Base-by-base conservation (phyloP, 1,140 invertebrate genomes). In the Drosophila micromelanica region DNA sequence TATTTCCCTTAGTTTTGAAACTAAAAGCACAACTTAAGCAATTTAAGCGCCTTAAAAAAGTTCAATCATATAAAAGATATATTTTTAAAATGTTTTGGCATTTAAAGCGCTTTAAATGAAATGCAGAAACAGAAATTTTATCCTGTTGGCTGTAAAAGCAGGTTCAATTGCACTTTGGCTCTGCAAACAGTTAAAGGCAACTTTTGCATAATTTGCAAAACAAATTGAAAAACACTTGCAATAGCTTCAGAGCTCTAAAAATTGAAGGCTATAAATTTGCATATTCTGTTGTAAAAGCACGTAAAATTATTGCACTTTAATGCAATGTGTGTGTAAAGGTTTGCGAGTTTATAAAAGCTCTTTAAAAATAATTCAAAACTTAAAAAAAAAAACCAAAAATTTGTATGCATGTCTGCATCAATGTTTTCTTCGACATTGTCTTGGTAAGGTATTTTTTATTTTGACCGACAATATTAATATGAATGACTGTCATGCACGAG, bases 391-490 rank as follows among this genome's bases (percentile, higher is more conserved):
- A 8, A 2, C 7, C 5, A 7, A 7, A 32, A 52, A 52, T 52
- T 52, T 60, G 52, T 49, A 54, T 69, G 70, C 74, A 63, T 74
- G 69, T 52, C 13, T 54, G 46, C 38, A 48, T 15, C n/a, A n/a
- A 23, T 60, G 32, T 27, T 55, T 55, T 45, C 59, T 62, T 45
- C 27, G n/a, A 5, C 40, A 17, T 11, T 32, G 40, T 43, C 40
- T 30, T 23, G 45, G 23, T 7, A 20, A 35, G 17, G 32, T 55
- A 40, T 45, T 45, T 61, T 51, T 46, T 9, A 8, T 74, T 61
- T 80, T 75, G 80, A 73, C 68, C 73, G 69, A 84, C 80, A 76
- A 79, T 84, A 84, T 84, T 84, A 84, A 84, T 84, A 84, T 84
- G 80, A 84, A 84, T 84, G 80, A 84, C 60, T 84, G 76, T 76